Evolutionary conservation across 2,797 vertebrate genomes (phyloP).

Genomic region (Sciurus carolinensis): DNA sequence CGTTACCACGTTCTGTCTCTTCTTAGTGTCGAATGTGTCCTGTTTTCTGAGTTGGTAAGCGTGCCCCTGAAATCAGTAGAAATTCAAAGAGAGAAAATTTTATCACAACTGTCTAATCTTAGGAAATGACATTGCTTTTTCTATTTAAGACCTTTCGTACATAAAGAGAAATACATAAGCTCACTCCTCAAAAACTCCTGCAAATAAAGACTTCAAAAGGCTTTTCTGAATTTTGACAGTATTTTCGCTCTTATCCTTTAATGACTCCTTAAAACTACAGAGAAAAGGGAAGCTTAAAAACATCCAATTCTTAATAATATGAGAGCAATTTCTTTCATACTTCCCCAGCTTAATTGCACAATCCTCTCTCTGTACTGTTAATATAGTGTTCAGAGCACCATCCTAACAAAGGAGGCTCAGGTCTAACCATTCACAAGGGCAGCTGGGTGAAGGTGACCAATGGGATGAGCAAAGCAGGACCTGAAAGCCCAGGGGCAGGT

Average conservation of each 20-base stretch:
- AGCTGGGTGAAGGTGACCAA: not conserved
- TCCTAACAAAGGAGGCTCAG: not conserved
- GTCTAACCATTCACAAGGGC: slow-evolving; percentile 1
- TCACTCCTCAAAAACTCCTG: slow-evolving; percentile 8
- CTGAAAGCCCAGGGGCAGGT: slow-evolving; percentile 20
- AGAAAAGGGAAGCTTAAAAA: slow-evolving; percentile 45
- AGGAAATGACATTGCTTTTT: not conserved
- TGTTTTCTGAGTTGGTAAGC: not conserved
- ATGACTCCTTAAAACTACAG: not conserved
- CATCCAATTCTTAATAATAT: not conserved
- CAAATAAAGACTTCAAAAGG: slow-evolving; percentile 41
- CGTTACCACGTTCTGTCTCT: not conserved
- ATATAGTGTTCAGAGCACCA: not conserved
- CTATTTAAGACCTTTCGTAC: not conserved
- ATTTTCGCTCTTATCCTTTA: not conserved
- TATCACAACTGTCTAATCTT: not conserved
- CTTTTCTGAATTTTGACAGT: slow-evolving; percentile 35
- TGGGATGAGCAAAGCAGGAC: not conserved
- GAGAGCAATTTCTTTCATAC: not conserved
- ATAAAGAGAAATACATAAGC: not conserved
- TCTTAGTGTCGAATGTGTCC: not conserved
- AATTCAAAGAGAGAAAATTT: not conserved
- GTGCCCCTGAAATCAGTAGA: not conserved
- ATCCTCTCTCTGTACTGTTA: not conserved
- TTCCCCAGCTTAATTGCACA: not conserved